phyloP scores from a whole-genome alignment of 1,140 invertebrate genomes.

The Mactra quadrangularis region DNA sequence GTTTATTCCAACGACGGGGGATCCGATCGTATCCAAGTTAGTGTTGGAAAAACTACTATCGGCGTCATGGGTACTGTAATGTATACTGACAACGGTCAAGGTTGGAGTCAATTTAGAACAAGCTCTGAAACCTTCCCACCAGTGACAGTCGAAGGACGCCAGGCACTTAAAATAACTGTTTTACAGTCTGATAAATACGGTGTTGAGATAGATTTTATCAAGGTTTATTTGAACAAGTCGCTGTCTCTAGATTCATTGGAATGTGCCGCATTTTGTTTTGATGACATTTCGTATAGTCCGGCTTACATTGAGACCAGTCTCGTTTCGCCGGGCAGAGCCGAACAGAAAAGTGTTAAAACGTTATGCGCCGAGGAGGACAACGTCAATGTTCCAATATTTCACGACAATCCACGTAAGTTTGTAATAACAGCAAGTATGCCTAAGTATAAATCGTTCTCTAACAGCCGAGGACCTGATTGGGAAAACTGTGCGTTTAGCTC shows the following conservation, averaged over 20 bases:
- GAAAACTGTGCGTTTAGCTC: slow-evolving; percentile 57
- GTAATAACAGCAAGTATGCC: slow-evolving; percentile 46
- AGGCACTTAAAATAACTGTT: slow-evolving; percentile 3
- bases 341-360: slow-evolving; percentile 38
- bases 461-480: slow-evolving; percentile 64
- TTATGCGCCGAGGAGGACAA: slow-evolving; percentile 57
- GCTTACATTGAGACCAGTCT: too few species aligned
- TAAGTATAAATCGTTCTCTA: slow-evolving; percentile 50
- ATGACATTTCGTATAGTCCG: slow-evolving; percentile 9
- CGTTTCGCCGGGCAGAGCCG: not conserved
- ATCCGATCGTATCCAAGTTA: slow-evolving; percentile 16
- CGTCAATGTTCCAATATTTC: slow-evolving; percentile 50
- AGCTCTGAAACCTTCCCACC: too few species aligned
- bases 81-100: slow-evolving; percentile 20
- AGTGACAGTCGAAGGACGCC: not conserved
- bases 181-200: slow-evolving; percentile 31
- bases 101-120: slow-evolving; percentile 23
- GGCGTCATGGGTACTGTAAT: slow-evolving; percentile 1
- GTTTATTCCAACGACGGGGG: slow-evolving; percentile 52
- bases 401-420: slow-evolving; percentile 38
- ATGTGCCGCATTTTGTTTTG: slow-evolving; percentile 49
- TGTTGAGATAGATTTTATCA: slow-evolving; percentile 51
- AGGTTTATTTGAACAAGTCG: not conserved
- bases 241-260: not conserved
- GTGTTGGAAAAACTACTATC: slow-evolving; percentile 6